Evolutionary conservation across 1,140 invertebrate species (phyloP), one percentile per base, ranked within the genome.

Genomic region (Ips nitidus): DNA sequence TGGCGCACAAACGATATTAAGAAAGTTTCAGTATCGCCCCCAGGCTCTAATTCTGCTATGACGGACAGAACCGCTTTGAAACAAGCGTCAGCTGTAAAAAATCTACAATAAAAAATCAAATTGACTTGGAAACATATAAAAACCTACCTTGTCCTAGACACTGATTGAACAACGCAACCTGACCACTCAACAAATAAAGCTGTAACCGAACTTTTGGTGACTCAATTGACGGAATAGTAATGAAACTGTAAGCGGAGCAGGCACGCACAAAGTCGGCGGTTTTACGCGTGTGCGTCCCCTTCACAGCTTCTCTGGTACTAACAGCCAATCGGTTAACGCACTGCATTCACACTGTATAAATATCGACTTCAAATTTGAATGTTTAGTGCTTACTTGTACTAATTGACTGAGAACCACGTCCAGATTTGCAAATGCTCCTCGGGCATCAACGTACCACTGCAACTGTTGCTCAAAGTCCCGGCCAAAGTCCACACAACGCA

Each of bases 211-310:
- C 85, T 68, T 90, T 85, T 4, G 89, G 85, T 70, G 91, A 90
- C 69, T 86, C 86, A 74, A 98, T 87, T 3, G 95, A 98, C 38
- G 97, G 97, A 82, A 97, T 94, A 1, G 96, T 98, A 45, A 99
- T 97, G 79, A 91, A 98, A 81, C 90, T 91, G 82, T 94, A 98
- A 1, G 97, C 96, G 59, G 93, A 89, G 84, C 96, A 98, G n/a
- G 95, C 95, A 74, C 92, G 88, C 40, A 94, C 90, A 84, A 97
- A 95, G 66, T 92, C 88, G 2, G 86, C 86, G 1, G 92, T 93
- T 83, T 91, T 91, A 73, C 88, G 86, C 1, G 91, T 93, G 76
- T 94, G 91, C 76, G 90, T 86, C 2, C 91, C 90, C 67, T 89
- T 86, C 2, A 94, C 88, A 52, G 92, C 86, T 75, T 84, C 84